Evolutionary conservation across 1,140 invertebrate species (phyloP).

Genomic region (Bombus terrestris): DNA sequence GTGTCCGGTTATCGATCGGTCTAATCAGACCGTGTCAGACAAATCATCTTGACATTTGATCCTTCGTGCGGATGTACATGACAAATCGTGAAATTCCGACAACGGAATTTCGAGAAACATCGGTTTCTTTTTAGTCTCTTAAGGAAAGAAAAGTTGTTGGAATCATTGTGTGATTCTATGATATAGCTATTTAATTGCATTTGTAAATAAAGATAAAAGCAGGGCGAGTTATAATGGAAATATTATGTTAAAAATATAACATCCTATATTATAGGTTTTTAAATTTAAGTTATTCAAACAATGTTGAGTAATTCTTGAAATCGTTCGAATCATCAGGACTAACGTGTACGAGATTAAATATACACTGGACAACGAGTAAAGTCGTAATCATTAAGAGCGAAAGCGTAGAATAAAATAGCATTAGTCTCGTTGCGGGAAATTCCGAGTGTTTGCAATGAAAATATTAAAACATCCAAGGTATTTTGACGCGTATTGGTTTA

Average conservation of each 20-base stretch:
- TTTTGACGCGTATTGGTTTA: neutral
- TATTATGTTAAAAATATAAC: no score
- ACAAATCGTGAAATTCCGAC: neutral
- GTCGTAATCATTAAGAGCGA: no score
- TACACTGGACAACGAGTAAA: no score
- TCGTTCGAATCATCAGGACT: neutral
- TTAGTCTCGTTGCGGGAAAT: neutral
- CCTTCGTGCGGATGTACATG: neutral
- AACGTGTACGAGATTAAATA: no score
- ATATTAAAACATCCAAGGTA: neutral
- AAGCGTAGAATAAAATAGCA: neutral
- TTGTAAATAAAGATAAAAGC: no score
- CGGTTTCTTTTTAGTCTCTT: neutral
- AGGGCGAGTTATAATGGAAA: no score
- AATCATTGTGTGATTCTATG: no score
- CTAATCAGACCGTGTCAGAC: slow-evolving; percentile 41
- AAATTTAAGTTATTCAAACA: no score
- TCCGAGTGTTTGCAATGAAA: slow-evolving; percentile 9
- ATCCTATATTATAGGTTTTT: no score
- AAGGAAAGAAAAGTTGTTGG: no score
- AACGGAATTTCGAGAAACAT: neutral
- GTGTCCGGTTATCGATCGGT: slow-evolving; percentile 58
- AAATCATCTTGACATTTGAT: slow-evolving; percentile 31
- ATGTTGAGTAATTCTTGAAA: no score
- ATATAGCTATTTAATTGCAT: no score